Evolutionary conservation across 2,113 vertebrate species (phyloP).

Genomic region (Phylloscopus trochilus): DNA sequence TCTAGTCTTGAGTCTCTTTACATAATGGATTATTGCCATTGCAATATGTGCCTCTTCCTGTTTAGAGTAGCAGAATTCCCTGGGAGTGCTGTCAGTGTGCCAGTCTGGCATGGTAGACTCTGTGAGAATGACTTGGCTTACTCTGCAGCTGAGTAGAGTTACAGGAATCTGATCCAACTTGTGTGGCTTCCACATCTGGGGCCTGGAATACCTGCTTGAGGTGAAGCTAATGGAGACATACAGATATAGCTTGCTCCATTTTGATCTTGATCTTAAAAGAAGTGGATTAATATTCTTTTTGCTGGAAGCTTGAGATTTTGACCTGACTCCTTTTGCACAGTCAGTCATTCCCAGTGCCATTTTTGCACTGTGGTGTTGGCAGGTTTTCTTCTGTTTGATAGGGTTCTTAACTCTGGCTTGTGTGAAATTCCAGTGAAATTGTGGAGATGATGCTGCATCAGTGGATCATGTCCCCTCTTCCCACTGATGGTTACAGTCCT

Average conservation of each 20-base stretch:
- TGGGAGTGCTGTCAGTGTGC: background rate
- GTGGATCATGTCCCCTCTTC: background rate
- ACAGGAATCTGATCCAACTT: background rate
- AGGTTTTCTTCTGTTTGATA: background rate
- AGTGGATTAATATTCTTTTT: background rate
- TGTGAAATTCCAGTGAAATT: background rate
- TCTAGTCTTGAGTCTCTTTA: background rate
- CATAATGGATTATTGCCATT: background rate
- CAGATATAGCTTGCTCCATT: background rate
- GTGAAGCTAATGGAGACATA: background rate
- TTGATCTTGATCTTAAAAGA: background rate
- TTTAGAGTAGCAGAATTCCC: background rate
- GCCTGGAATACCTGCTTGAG: background rate
- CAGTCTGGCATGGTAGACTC: background rate
- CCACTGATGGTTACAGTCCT: background rate
- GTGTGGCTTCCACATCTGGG: background rate
- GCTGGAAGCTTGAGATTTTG: background rate
- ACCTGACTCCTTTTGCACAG: background rate
- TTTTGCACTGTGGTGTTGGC: background rate
- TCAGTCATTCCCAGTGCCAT: background rate
- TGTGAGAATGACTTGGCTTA: background rate
- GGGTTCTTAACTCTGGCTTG: background rate
- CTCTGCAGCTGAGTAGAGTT: background rate
- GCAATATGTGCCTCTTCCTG: background rate
- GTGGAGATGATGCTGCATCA: background rate